phyloP scores from a whole-genome alignment of 2,888 invertebrate genomes.

The Crossocerus cetratus region DNA sequence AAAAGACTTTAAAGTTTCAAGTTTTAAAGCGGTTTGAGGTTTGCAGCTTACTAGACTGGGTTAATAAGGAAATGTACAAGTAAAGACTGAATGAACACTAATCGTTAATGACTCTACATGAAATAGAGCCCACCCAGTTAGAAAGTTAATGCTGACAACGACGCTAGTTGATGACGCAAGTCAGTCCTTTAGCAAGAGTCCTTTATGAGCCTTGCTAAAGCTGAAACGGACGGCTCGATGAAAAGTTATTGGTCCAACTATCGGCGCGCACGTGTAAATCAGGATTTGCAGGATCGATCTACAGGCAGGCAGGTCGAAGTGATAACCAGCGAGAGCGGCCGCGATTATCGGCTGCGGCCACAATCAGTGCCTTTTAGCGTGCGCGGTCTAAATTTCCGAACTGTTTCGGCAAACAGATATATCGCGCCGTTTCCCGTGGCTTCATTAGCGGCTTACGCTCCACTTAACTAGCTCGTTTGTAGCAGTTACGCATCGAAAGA shows the following conservation, averaged over 20 bases:
- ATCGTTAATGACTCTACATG: too few species aligned
- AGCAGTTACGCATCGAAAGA: constrained; percentile 48
- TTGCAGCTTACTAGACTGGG: too few species aligned
- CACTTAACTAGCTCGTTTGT: constrained; percentile 50
- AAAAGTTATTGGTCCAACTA: background rate
- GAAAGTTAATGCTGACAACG: too few species aligned
- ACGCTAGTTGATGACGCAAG: too few species aligned
- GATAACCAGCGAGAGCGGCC: constrained; percentile 47
- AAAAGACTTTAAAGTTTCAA: too few species aligned
- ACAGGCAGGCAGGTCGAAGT: constrained; percentile 11
- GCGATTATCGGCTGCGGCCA: constrained; percentile 57
- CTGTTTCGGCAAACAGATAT: constrained; percentile 57
- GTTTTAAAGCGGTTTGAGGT: too few species aligned
- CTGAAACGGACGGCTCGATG: background rate
- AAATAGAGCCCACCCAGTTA: too few species aligned
- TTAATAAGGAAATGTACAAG: too few species aligned
- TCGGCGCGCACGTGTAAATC: constrained; percentile 21
- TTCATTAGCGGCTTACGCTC: constrained; percentile 56
- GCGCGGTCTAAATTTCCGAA: constrained; percentile 60
- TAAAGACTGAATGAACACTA: too few species aligned
- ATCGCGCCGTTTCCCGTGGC: constrained; percentile 44
- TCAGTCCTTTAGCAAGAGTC: too few species aligned
- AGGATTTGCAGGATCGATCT: constrained; percentile 46
- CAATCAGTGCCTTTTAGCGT: constrained; percentile 64
- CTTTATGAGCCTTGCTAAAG: too few species aligned